These are phyloP conservation scores for Urocolius indicus DNA, from an alignment of 2,113 vertebrate species.

Conservation along the genomic window DNA sequence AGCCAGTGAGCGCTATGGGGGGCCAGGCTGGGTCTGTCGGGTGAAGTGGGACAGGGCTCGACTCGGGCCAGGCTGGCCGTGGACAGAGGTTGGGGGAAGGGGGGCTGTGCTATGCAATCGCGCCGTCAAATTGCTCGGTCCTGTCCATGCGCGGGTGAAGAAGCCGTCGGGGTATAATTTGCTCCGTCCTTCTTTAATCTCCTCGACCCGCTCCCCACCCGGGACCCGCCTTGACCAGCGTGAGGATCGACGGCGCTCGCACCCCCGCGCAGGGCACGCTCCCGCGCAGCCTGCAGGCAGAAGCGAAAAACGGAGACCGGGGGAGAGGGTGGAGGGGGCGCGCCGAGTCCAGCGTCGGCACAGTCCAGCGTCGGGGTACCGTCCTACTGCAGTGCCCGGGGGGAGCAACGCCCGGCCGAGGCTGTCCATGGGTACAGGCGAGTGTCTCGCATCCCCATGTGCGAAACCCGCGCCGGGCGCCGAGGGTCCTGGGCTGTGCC, in stretches of 20 bases:
- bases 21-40: background rate
- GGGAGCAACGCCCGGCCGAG: background rate
- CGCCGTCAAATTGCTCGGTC: background rate
- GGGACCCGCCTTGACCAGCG: background rate
- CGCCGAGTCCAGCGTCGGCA: background rate
- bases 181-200: background rate
- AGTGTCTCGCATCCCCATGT: background rate
- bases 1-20: background rate
- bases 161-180: background rate
- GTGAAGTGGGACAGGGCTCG: no score
- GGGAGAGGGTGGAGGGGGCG: no score
- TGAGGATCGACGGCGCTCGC: no score
- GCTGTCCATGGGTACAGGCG: background rate
- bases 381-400: background rate
- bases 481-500: background rate
- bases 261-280: no score
- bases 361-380: background rate
- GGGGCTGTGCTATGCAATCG: background rate
- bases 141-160: background rate
- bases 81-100: background rate
- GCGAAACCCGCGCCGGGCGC: background rate
- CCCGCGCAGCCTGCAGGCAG: background rate
- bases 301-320: no score
- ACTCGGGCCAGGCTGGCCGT: background rate
- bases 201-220: background rate